These are phyloP conservation scores for Portunus trituberculatus DNA, from an alignment of 1,140 invertebrate species.

Conservation along the genomic window DNA sequence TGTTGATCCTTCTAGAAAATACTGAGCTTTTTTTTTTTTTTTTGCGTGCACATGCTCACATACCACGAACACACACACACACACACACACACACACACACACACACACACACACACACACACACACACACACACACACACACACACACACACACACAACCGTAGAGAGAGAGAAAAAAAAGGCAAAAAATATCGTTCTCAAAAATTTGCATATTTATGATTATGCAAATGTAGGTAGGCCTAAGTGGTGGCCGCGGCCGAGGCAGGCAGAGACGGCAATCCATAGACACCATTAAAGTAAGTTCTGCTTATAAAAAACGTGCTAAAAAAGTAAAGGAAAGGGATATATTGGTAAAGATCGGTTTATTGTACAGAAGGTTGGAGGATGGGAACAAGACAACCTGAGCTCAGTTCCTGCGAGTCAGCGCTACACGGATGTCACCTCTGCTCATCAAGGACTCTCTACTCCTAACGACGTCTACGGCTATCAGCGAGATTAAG, in stretches of 20 bases:
- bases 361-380: constrained; percentile 34
- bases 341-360: constrained; percentile 25
- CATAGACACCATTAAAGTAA: neutral
- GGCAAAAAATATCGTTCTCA: constrained; percentile 35
- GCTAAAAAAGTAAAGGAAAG: constrained; percentile 2
- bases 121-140: neutral
- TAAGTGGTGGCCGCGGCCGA: constrained; percentile 44
- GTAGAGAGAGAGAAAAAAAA: neutral
- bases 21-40: no score
- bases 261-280: constrained; percentile 46
- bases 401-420: neutral
- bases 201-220: constrained; percentile 72
- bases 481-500: neutral
- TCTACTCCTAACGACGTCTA: neutral
- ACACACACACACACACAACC: constrained; percentile 39
- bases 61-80: no score
- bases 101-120: neutral
- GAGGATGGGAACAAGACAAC: neutral
- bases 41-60: no score
- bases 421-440: neutral
- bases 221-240: constrained; percentile 57
- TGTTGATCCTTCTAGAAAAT: no score
- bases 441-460: neutral
- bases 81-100: no score
- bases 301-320: constrained; percentile 7